Evolutionary conservation across 1,140 invertebrate species (phyloP).

Genomic region (Marisa cornuarietis): DNA sequence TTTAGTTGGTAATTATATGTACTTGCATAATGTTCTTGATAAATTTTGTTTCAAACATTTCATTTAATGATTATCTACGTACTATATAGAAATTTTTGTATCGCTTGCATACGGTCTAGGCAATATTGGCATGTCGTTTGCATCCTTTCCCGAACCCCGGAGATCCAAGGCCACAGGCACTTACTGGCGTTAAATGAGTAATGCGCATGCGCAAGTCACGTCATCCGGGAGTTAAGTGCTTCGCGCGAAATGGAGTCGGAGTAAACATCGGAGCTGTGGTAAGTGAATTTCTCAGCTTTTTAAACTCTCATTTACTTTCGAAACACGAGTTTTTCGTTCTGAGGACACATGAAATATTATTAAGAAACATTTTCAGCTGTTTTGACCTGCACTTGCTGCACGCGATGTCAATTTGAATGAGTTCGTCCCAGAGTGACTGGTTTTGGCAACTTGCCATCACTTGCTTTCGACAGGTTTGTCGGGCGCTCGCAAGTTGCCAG

Average conservation of each 20-base stretch:
- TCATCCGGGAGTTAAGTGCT: slow-evolving; percentile 33
- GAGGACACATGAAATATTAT: background rate
- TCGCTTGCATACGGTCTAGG: no score
- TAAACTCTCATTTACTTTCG: background rate
- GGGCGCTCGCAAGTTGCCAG: background rate
- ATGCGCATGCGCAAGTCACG: slow-evolving; percentile 30
- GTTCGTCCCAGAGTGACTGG: slow-evolving; percentile 1
- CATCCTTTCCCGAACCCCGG: slow-evolving; percentile 12
- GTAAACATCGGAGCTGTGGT: slow-evolving; percentile 34
- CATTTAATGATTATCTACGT: no score
- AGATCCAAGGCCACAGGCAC: slow-evolving; percentile 10
- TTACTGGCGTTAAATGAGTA: slow-evolving; percentile 22
- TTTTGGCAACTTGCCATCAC: slow-evolving; percentile 26
- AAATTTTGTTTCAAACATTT: no score
- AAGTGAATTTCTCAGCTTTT: slow-evolving; percentile 17
- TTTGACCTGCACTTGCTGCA: background rate
- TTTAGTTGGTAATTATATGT: no score
- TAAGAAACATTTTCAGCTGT: background rate
- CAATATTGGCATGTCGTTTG: background rate
- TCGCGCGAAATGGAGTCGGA: slow-evolving; percentile 43
- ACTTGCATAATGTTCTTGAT: no score
- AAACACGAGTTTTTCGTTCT: slow-evolving; percentile 1
- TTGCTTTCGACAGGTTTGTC: slow-evolving; percentile 11
- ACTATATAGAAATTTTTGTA: no score
- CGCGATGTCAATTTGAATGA: background rate